Conservation (phyloP, 2,888 invertebrate species). For the Thyatira batis region DNA sequence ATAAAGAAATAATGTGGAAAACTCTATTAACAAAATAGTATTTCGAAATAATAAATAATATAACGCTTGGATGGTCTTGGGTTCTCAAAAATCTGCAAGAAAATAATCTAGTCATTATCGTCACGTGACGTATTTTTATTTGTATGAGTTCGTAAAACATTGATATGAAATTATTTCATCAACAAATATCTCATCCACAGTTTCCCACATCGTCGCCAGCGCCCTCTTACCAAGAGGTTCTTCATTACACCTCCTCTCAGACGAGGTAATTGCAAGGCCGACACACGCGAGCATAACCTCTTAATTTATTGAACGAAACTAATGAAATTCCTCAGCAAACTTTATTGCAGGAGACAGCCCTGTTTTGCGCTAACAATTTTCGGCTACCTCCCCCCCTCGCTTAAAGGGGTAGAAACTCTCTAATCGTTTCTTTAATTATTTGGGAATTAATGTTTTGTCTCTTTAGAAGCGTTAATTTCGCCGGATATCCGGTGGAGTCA, state of each 20-base stretch:
- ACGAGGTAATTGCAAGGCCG: conserved; percentile 80
- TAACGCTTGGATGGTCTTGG: too few relatives aligned
- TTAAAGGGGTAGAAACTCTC: conserved; percentile 55
- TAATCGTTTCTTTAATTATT: conserved; percentile 81
- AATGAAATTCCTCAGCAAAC: conserved; percentile 80
- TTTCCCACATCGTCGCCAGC: conserved; percentile 21
- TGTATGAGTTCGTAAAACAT: too few relatives aligned
- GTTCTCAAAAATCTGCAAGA: too few relatives aligned
- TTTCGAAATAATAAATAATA: too few relatives aligned
- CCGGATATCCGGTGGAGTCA: conserved; percentile 27
- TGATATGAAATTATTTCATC: too few relatives aligned
- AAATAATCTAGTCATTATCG: too few relatives aligned
- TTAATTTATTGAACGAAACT: conserved; percentile 82
- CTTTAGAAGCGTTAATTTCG: conserved; percentile 50
- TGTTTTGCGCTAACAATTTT: conserved; percentile 75
- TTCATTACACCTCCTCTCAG: conserved; percentile 72
- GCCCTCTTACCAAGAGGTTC: conserved; percentile 56
- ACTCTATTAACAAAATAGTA: too few relatives aligned
- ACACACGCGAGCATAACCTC: conserved; percentile 81
- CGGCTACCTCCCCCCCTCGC: conserved; percentile 44
- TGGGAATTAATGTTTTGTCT: conserved; percentile 69
- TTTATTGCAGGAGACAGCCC: conserved; percentile 79
- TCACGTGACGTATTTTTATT: too few relatives aligned
- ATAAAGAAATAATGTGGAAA: too few relatives aligned
- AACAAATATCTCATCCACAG: conserved; percentile 39